These are phyloP conservation scores for Scolopax bukidnonensis DNA, from an alignment of 2,797 vertebrate genomes.

Conservation along the genomic window DNA sequence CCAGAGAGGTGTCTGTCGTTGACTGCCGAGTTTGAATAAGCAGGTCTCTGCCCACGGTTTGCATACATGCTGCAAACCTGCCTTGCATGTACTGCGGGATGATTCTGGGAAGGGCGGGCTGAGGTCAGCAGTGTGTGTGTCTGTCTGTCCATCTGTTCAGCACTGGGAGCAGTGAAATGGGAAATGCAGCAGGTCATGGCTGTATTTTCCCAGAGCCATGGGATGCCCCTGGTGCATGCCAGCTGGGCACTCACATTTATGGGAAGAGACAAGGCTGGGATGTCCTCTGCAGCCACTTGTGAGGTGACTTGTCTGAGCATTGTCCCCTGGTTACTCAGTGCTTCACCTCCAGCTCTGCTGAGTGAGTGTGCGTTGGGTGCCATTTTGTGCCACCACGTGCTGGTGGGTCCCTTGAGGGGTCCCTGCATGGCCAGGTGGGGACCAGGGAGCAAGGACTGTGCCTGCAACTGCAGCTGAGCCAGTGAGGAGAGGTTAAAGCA, in stretches of 20 bases:
- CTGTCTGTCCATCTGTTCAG: neutral
- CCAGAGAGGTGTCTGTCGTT: neutral
- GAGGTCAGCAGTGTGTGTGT: neutral
- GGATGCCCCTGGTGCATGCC: neutral
- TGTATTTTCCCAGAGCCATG: rapidly evolving
- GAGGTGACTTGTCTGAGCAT: rapidly evolving
- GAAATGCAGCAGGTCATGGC: neutral
- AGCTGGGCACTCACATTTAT: rapidly evolving
- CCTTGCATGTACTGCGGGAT: rapidly evolving
- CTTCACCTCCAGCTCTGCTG: rapidly evolving
- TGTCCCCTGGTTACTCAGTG: neutral
- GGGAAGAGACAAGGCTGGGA: neutral
- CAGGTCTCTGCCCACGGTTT: neutral
- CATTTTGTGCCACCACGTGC: rapidly evolving
- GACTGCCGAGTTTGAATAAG: neutral
- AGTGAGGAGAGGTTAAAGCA: neutral
- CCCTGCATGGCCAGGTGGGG: neutral
- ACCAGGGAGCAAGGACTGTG: rapidly evolving
- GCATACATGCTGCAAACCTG: neutral
- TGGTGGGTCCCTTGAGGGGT: neutral
- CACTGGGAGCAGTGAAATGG: neutral
- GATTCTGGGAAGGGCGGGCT: neutral
- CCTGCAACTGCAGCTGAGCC: neutral
- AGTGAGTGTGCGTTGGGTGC: rapidly evolving
- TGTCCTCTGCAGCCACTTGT: rapidly evolving